Evolutionary conservation across 2,113 vertebrate genomes (phyloP).

Genomic region (Vidua macroura): DNA sequence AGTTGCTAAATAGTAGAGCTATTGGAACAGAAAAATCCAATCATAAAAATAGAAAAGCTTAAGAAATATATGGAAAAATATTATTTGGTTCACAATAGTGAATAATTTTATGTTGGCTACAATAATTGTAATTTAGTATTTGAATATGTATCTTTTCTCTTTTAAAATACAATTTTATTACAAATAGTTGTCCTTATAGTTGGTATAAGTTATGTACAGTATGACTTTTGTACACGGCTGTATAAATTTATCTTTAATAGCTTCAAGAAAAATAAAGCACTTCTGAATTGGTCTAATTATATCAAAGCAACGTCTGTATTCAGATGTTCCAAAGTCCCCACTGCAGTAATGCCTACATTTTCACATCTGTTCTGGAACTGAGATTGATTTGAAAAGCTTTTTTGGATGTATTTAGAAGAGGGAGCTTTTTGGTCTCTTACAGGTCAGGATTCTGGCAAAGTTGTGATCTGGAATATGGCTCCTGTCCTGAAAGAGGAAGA

Average conservation of each 20-base stretch:
- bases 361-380: not conserved
- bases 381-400: not conserved
- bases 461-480: conserved; percentile 99
- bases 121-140: not conserved
- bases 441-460: conserved; percentile 99
- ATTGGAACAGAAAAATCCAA: not conserved
- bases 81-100: not conserved
- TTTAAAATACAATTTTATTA: not conserved
- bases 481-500: conserved; percentile 96
- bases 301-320: not conserved
- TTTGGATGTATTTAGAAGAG: not conserved
- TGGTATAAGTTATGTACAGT: not conserved
- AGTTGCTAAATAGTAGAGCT: not conserved
- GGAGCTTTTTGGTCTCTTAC: not conserved
- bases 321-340: not conserved
- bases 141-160: not conserved
- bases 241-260: not conserved
- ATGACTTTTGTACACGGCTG: not conserved
- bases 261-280: not conserved
- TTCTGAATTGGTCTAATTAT: not conserved
- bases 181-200: not conserved
- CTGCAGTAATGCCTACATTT: not conserved
- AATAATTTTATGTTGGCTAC: not conserved
- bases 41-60: not conserved
- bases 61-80: not conserved